Conservation (phyloP, 2,797 vertebrate species). For the Smutsia gigantea region DNA sequence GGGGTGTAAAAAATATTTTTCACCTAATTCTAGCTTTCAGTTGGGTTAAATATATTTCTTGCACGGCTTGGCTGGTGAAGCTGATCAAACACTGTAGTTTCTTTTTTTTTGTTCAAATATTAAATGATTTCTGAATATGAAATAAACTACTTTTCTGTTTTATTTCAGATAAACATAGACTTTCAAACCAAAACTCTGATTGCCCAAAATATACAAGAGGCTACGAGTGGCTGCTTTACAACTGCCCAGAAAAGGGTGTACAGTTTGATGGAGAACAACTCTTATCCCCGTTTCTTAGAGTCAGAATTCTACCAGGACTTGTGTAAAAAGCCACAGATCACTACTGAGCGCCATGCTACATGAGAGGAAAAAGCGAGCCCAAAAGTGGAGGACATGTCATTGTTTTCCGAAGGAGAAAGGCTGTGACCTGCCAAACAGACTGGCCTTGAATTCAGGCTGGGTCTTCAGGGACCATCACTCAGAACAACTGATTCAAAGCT, state of each 20-base stretch:
- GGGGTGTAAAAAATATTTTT: background rate
- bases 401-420: conserved; percentile 52
- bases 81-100: background rate
- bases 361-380: conserved; percentile 71
- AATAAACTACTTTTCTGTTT: conserved; percentile 3
- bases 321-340: conserved; percentile 83
- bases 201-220: conserved; percentile 88
- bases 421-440: conserved; percentile 57
- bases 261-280: conserved; percentile 95
- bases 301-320: conserved; percentile 93
- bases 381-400: conserved; percentile 43
- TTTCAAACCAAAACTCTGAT: conserved; percentile 91
- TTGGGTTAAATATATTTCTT: background rate
- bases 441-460: conserved; percentile 66
- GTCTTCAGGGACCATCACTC: conserved; percentile 69
- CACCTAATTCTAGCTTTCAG: background rate
- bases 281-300: conserved; percentile 93
- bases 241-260: conserved; percentile 92
- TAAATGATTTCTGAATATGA: background rate
- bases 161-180: conserved; percentile 94
- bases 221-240: conserved; percentile 88
- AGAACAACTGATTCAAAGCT: conserved; percentile 73
- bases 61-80: background rate
- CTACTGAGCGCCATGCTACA: conserved; percentile 80
- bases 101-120: background rate